Evolutionary conservation across 2,888 invertebrate species (phyloP).

Genomic region (Parnassius apollo): DNA sequence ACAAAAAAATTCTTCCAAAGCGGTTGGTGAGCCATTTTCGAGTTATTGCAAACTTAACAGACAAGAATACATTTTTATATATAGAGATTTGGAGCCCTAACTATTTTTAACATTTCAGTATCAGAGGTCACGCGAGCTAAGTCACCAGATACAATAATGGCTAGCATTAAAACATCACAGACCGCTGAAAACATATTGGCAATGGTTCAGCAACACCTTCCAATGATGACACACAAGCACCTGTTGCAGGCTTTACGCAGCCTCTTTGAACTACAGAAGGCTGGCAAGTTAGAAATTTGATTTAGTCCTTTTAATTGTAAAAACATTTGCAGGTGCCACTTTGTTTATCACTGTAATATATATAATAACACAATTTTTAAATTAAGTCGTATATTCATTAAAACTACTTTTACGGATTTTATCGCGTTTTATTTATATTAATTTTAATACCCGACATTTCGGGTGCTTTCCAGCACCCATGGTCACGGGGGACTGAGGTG

Average conservation of each 20-base stretch:
- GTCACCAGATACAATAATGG: slow-evolving; percentile 66
- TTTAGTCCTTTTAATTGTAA: slow-evolving; percentile 5
- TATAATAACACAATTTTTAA: background rate
- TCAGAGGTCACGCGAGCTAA: slow-evolving; percentile 46
- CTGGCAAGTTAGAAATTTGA: slow-evolving; percentile 58
- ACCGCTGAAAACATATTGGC: slow-evolving; percentile 67
- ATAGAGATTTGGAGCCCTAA: no score
- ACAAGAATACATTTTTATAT: no score
- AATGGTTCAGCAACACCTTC: slow-evolving; percentile 63
- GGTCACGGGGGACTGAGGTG: no score
- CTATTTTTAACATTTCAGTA: slow-evolving; percentile 36
- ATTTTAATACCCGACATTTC: no score
- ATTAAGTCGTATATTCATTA: no score
- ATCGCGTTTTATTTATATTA: no score
- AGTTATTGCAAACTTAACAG: no score
- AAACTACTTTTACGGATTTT: no score
- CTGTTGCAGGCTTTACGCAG: slow-evolving; percentile 78
- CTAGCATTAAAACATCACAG: slow-evolving; percentile 65
- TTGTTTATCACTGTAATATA: no score
- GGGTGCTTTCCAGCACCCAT: no score
- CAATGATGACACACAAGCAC: slow-evolving; percentile 75
- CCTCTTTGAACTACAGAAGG: slow-evolving; percentile 79
- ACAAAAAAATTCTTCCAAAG: no score
- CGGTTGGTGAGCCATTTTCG: no score
- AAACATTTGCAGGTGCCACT: background rate